Evolutionary conservation across 2,888 invertebrate genomes (phyloP).

Genomic region (Sinohyriopsis cumingii): DNA sequence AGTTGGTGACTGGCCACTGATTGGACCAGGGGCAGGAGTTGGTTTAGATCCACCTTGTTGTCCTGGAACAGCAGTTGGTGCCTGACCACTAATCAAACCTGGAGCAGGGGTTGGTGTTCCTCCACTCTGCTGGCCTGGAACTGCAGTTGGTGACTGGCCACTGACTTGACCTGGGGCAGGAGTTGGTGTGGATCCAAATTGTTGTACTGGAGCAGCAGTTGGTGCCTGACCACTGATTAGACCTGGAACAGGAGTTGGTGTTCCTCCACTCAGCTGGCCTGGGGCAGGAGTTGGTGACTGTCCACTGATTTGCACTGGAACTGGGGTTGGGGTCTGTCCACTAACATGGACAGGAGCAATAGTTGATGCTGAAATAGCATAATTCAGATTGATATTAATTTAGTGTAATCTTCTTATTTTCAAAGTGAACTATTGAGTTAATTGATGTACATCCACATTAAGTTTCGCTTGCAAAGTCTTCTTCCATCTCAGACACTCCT

Average conservation of each 20-base stretch:
- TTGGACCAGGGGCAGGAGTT: slow-evolving; percentile 26
- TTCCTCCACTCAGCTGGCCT: slow-evolving; percentile 9
- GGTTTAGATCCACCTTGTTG: too few species aligned
- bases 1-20: slow-evolving; percentile 17
- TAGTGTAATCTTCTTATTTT: too few species aligned
- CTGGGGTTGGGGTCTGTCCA: slow-evolving; percentile 25
- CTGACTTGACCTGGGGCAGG: slow-evolving; percentile 19
- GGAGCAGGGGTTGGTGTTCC: slow-evolving; percentile 28
- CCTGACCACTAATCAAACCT: slow-evolving; percentile 9
- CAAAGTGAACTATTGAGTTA: too few species aligned
- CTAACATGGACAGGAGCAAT: slow-evolving; percentile 9
- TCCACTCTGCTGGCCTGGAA: slow-evolving; percentile 17
- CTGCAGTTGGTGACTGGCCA: slow-evolving; percentile 25
- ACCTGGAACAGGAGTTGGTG: slow-evolving; percentile 26
- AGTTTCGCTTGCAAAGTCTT: too few species aligned
- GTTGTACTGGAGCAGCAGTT: slow-evolving; percentile 19
- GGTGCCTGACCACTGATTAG: slow-evolving; percentile 22
- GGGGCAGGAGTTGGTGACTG: slow-evolving; percentile 27
- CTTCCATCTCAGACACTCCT: too few species aligned
- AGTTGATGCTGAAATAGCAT: slow-evolving; percentile 5
- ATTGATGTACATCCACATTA: too few species aligned
- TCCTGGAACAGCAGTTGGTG: slow-evolving; percentile 30
- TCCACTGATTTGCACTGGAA: slow-evolving; percentile 18
- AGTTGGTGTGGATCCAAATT: slow-evolving; percentile 18
- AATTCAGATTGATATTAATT: too few species aligned